A percentile compares a stretch with the other conserved stretches of the same genome.
These are phyloP conservation scores for Drosophila silvestris DNA, from an alignment of 2,888 invertebrate species.

Conservation along the genomic window DNA sequence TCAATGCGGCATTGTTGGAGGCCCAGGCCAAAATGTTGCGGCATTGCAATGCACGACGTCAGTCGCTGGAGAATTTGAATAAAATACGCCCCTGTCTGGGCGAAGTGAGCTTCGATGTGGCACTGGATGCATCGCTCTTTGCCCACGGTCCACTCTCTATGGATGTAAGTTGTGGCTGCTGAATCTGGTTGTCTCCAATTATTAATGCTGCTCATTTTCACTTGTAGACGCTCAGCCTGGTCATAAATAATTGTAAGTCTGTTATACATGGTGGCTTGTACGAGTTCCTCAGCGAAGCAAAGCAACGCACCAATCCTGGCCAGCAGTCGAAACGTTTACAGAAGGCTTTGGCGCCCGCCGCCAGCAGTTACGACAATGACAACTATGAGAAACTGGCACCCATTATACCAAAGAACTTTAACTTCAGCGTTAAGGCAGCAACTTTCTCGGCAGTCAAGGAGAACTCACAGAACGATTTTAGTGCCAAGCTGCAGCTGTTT, in stretches of 20 bases:
- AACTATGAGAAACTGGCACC: slow-evolving; percentile 89
- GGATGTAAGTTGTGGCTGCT: slow-evolving; percentile 87
- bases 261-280: slow-evolving; percentile 86
- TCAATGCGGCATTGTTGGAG: slow-evolving; percentile 90
- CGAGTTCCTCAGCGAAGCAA: slow-evolving; percentile 85
- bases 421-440: slow-evolving; percentile 90
- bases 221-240: slow-evolving; percentile 84
- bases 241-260: slow-evolving; percentile 86
- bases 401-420: slow-evolving; percentile 93
- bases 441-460: slow-evolving; percentile 89
- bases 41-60: slow-evolving; percentile 83
- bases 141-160: slow-evolving; percentile 94
- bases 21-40: slow-evolving; percentile 86
- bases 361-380: slow-evolving; percentile 84
- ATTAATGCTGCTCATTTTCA: background rate
- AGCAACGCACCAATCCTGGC: slow-evolving; percentile 78
- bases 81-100: slow-evolving; percentile 89
- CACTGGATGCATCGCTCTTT: slow-evolving; percentile 91
- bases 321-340: slow-evolving; percentile 35
- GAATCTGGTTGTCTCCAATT: background rate
- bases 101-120: slow-evolving; percentile 90
- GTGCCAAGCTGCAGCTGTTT: slow-evolving; percentile 89
- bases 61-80: slow-evolving; percentile 84
- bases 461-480: slow-evolving; percentile 89
- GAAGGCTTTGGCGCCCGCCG: slow-evolving; percentile 26